Evolutionary conservation across 2,888 invertebrate species (phyloP), one percentile per base, ranked within the genome.

Genomic region (Cosmopolites sordidus): DNA sequence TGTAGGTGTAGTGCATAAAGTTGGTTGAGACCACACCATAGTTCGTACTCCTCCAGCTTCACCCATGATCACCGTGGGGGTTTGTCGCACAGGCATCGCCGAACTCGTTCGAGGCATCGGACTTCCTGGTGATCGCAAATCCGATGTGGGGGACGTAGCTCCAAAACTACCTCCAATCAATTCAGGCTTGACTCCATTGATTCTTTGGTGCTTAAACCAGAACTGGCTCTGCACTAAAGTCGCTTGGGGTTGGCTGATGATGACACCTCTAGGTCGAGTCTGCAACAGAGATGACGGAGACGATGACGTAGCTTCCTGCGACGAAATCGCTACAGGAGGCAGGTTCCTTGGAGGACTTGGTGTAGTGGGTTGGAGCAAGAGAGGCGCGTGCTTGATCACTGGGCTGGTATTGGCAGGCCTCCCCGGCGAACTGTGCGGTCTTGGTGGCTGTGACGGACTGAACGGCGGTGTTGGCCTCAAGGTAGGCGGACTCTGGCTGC

Each of bases 1-100:
- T 33, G 62, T 72, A 4, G 64, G 61, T 1, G 64, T 60, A 4
- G 62, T 48, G 29, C 60, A 58, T 6, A 77, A 65, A 1, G 77
- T 70, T 2, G 82, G 82, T 61, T 81, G 80, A 18, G 83, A 82
- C 84, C 84, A 84, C 52, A 84, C 79, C 84, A 84, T 84, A 38
- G 84, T 84, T 51, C 80, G 69, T 0, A 93, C 92, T 38, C 92
- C 90, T 48, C 92, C 93, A 33, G 91, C 90, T 73, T 93, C 92
- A 43, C 92, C 92, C 92, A 93, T 92, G 62, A 93, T 90, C 58
- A 92, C 92, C 43, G 91, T 89, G 22, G 93, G 92, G 45, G 92
- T 79, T 53, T 80, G 78, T 60, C 87, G 66, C 73, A 86, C 67
- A 43, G 58, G 57, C 16, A 59, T 51, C 27, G 45, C 40, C 9